phyloP scores from a whole-genome alignment of 2,113 vertebrate genomes.

The Xiphorhynchus elegans region DNA sequence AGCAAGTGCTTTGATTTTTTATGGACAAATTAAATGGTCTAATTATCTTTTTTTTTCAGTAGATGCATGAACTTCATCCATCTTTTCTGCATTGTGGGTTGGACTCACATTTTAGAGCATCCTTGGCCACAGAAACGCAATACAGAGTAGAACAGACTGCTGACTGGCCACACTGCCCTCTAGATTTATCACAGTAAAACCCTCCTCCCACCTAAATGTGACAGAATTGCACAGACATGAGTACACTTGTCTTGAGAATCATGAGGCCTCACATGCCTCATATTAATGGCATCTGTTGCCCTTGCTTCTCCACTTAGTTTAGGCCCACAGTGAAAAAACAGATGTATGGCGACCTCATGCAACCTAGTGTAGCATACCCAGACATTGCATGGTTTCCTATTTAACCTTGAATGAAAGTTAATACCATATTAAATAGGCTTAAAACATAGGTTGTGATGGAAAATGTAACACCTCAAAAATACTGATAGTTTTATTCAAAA shows the following conservation, averaged over 20 bases:
- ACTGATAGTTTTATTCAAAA: neutral
- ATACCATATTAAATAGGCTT: neutral
- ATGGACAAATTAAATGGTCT: neutral
- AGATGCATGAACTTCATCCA: neutral
- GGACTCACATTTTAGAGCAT: neutral
- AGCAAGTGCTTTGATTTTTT: neutral
- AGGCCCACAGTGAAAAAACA: neutral
- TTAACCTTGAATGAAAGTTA: neutral
- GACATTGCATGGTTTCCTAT: neutral
- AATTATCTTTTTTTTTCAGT: neutral
- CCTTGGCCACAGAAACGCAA: neutral
- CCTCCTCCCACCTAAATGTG: neutral
- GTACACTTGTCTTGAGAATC: neutral
- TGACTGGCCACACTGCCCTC: neutral
- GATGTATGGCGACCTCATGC: rapidly evolving
- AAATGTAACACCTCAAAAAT: neutral
- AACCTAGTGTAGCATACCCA: neutral
- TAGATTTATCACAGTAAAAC: neutral
- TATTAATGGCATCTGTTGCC: neutral
- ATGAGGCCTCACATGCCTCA: neutral
- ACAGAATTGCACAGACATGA: neutral
- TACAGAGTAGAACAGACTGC: neutral
- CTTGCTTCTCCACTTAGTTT: neutral
- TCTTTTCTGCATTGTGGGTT: neutral
- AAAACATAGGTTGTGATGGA: neutral